Percentiles rank a stretch among this genome's conserved stretches.
Evolutionary conservation across 2,797 vertebrate species (phyloP).

Genomic region (Hybognathus amarus): DNA sequence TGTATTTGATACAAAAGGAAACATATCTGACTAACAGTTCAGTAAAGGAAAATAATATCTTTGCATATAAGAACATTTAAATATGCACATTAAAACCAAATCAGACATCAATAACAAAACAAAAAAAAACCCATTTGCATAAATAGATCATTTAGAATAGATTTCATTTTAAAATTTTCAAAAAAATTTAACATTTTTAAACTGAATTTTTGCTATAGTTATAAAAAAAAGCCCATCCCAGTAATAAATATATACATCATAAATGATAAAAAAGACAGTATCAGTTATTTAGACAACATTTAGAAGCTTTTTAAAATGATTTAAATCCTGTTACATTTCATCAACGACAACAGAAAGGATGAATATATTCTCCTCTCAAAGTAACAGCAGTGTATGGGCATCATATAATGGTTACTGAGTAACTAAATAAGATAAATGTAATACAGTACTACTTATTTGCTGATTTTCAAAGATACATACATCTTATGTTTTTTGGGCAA

Average conservation of each 20-base stretch:
- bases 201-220: slow-evolving; percentile 62
- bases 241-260: slow-evolving; percentile 84
- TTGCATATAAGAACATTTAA: slow-evolving; percentile 54
- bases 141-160: slow-evolving; percentile 68
- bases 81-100: slow-evolving; percentile 50
- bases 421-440: slow-evolving; percentile 26
- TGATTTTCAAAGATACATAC: slow-evolving; percentile 54
- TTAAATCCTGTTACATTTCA: slow-evolving; percentile 53
- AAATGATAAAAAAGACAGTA: slow-evolving; percentile 75
- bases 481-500: not conserved
- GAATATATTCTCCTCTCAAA: not conserved
- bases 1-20: slow-evolving; percentile 48
- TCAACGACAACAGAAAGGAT: slow-evolving; percentile 24
- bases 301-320: slow-evolving; percentile 27
- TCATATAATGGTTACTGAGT: slow-evolving; percentile 25
- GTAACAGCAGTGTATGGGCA: slow-evolving; percentile 3
- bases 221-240: slow-evolving; percentile 77
- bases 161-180: slow-evolving; percentile 73
- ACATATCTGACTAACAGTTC: slow-evolving; percentile 32
- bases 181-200: too few species aligned
- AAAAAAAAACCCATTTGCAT: slow-evolving; percentile 63
- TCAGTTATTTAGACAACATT: slow-evolving; percentile 50
- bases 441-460: slow-evolving; percentile 51
- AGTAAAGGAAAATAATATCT: slow-evolving; percentile 66
- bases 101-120: slow-evolving; percentile 50